Percentiles rank a stretch among this genome's conserved stretches.
Conservation (phyloP, 1,140 invertebrate species). For the Adoxophyes honmai region DNA sequence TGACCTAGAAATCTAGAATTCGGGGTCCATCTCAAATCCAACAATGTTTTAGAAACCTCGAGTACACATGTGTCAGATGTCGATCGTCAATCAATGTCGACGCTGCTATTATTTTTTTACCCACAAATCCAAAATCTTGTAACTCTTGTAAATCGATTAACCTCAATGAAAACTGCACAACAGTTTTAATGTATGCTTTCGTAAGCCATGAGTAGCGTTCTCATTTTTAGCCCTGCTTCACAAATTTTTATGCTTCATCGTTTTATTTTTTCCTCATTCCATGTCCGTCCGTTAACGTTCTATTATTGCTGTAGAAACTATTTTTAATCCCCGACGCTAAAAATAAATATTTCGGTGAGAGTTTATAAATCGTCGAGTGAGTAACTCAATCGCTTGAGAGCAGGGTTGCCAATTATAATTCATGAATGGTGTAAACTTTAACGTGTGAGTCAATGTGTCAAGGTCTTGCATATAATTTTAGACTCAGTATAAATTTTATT, state of each 20-base stretch:
- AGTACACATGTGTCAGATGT: background rate
- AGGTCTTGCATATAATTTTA: too few relatives aligned
- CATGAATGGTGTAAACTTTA: too few relatives aligned
- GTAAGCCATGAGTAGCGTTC: background rate
- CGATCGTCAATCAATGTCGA: background rate
- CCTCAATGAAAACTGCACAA: too few relatives aligned
- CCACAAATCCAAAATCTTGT: too few relatives aligned
- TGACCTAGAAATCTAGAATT: conserved; percentile 60
- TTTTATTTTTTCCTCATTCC: conserved; percentile 10
- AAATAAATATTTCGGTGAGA: conserved; percentile 28
- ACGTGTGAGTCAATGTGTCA: too few relatives aligned
- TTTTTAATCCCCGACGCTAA: background rate
- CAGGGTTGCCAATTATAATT: background rate
- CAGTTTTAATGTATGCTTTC: too few relatives aligned
- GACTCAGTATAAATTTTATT: too few relatives aligned
- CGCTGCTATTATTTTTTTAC: too few relatives aligned
- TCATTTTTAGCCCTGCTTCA: background rate
- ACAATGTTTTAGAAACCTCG: background rate
- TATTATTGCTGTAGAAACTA: background rate
- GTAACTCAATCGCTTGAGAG: conserved; percentile 11
- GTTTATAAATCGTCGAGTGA: conserved; percentile 26
- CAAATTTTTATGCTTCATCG: background rate
- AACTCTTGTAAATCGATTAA: too few relatives aligned
- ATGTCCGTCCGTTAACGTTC: background rate
- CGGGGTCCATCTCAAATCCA: background rate